Base-by-base conservation (phyloP, 2,113 vertebrate species). In the Brachionichthys hirsutus region DNA sequence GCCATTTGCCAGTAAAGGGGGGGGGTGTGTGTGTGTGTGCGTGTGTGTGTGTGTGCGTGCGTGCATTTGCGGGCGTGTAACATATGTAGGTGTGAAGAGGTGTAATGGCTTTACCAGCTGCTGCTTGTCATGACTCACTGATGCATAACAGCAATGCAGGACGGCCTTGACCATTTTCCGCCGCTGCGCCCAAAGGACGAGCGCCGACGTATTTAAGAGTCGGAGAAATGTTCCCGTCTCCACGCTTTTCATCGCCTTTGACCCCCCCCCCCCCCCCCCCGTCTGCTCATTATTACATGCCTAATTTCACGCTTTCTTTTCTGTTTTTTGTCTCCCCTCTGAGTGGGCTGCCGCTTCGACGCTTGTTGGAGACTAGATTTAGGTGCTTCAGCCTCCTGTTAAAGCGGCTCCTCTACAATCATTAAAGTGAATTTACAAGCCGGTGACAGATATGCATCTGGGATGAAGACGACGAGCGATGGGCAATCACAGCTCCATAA, bases 31-130 rank as follows among this genome's bases (percentile, higher is more conserved):
- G 22, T 40, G 13, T 22, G 50, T 41, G 34, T 34, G 13, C 46
- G 7, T 59, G 69, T 68, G 53, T 52, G 63, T 52, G 45, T 57
- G 54, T 62, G 51, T 56, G 22, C 22, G 16, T 66, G 58, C 24
- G 22, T 67, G 63, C 55, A 56, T 12, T 12, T 67, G 71, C 10
- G 43, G 19, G 46, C 72, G 66, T 52, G 46, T 45, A 78, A 75
- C 73, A 82, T 75, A 43, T 77, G 77, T 79, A 89, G 85, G 88
- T 87, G 87, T 85, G 85, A 89, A 87, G 82, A 68, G 42, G 67
- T 62, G 60, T 79, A 82, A 77, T 79, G 59, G 80, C 75, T 85
- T 85, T 73, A 78, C 79, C 77, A 79, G 72, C 82, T 87, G 78
- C 77, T 70, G 79, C 79, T 67, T 64, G 80, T 82, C 85, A 70